These are phyloP conservation scores for Temnothorax longispinosus DNA, from an alignment of 1,140 invertebrate species.

Conservation along the genomic window DNA sequence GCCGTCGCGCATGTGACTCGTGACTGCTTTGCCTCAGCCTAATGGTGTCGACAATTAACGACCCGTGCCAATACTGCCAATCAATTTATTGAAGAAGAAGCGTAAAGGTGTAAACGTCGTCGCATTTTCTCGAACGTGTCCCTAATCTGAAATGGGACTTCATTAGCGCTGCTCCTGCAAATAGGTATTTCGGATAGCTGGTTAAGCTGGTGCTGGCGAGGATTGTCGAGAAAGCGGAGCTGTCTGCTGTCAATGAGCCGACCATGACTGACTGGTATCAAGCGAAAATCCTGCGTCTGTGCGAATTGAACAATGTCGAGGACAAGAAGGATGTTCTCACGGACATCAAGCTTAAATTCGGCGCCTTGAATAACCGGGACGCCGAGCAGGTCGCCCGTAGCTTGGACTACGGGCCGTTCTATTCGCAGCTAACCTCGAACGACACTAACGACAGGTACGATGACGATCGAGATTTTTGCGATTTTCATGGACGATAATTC, in stretches of 20 bases:
- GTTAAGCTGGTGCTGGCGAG: neutral
- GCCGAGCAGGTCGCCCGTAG: slow-evolving; percentile 70
- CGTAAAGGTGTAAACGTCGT: neutral
- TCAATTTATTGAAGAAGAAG: neutral
- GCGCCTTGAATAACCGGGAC: slow-evolving; percentile 68
- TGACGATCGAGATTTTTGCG: slow-evolving; percentile 60
- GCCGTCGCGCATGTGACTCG: too few relatives aligned
- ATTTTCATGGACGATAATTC: too few relatives aligned
- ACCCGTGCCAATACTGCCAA: too few relatives aligned
- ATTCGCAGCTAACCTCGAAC: slow-evolving; percentile 81
- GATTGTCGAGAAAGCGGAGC: neutral
- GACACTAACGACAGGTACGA: slow-evolving; percentile 82
- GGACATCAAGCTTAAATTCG: slow-evolving; percentile 80
- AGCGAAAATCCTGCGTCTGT: slow-evolving; percentile 70
- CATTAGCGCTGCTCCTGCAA: neutral
- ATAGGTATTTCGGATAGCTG: too few relatives aligned
- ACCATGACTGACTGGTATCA: slow-evolving; percentile 78
- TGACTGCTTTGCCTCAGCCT: too few relatives aligned
- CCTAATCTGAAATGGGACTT: neutral
- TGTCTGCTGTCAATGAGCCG: slow-evolving; percentile 7
- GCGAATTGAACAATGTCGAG: slow-evolving; percentile 69
- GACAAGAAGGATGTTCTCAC: slow-evolving; percentile 74
- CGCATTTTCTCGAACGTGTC: neutral
- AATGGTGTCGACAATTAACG: too few relatives aligned
- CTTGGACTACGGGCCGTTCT: slow-evolving; percentile 76